Evolutionary conservation across 1,140 invertebrate species (phyloP).

Genomic region (Diabrotica virgifera): DNA sequence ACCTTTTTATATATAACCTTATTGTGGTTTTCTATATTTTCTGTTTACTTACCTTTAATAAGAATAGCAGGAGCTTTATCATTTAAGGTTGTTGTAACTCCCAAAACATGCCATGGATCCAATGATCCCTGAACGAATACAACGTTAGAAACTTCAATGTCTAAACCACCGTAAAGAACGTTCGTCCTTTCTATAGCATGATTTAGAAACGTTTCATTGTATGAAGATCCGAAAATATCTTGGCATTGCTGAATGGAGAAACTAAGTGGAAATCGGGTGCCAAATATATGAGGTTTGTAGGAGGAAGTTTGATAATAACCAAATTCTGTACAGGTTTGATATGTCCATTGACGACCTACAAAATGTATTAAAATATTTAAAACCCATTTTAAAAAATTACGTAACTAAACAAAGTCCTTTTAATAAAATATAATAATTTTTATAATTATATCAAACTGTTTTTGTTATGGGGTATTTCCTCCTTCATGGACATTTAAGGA

Average conservation of each 20-base stretch:
- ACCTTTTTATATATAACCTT: too few relatives aligned
- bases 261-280: constrained; percentile 70
- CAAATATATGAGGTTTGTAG: constrained; percentile 69
- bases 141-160: constrained; percentile 69
- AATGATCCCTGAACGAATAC: constrained; percentile 88
- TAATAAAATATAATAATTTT: not conserved
- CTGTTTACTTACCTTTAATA: constrained; percentile 59
- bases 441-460: not conserved
- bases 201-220: constrained; percentile 58
- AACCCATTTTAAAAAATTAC: not conserved
- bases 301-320: constrained; percentile 91
- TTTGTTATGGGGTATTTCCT: too few relatives aligned
- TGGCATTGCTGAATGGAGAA: constrained; percentile 80
- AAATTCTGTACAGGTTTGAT: constrained; percentile 94
- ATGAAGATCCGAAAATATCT: constrained; percentile 74
- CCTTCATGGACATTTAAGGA: too few relatives aligned
- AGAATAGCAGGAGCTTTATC: constrained; percentile 65
- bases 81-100: constrained; percentile 59
- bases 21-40: not conserved
- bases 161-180: constrained; percentile 72
- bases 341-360: constrained; percentile 82
- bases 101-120: constrained; percentile 91
- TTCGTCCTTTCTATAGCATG: constrained; percentile 69
- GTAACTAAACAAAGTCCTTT: not conserved
- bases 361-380: constrained; percentile 22